Conservation (phyloP, 2,888 invertebrate genomes). For the Alcis repandata region DNA sequence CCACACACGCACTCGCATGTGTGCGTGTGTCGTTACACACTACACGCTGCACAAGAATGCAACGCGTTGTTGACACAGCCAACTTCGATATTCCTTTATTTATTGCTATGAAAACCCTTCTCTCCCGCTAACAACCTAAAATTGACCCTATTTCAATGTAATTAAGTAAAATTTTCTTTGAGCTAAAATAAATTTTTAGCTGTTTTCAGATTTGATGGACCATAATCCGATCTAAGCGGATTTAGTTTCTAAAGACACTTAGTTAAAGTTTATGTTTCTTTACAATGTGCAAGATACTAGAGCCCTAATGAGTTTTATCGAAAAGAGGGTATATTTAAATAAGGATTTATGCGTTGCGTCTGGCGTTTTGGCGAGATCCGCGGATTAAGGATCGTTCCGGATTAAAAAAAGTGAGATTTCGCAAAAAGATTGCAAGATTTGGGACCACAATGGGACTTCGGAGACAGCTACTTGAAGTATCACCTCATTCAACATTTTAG, state of each 20-base stretch:
- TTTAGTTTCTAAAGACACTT: conserved; percentile 51
- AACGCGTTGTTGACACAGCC: conserved; percentile 86
- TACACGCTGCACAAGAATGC: conserved; percentile 81
- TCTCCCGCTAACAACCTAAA: conserved; percentile 40
- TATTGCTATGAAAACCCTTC: conserved; percentile 84
- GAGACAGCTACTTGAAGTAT: conserved; percentile 61
- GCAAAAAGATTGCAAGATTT: conserved; percentile 66
- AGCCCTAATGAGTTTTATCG: conserved; percentile 51
- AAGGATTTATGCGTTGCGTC: conserved; percentile 86
- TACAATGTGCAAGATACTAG: conserved; percentile 49
- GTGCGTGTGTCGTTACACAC: conserved; percentile 72
- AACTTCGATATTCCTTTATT: conserved; percentile 87
- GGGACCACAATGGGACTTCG: conserved; percentile 66
- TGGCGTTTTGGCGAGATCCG: conserved; percentile 84
- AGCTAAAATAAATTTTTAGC: conserved; percentile 51
- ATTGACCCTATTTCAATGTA: conserved; percentile 27
- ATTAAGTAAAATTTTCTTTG: conserved; percentile 46
- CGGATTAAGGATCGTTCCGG: conserved; percentile 77
- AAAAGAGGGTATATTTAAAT: conserved; percentile 81
- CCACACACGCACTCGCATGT: conserved; percentile 66
- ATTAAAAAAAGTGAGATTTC: conserved; percentile 72
- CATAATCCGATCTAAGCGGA: conserved; percentile 48
- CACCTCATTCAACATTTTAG: conserved; percentile 56
- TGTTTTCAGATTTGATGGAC: conserved; percentile 47
- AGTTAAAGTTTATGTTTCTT: conserved; percentile 52